Evolutionary conservation across 1,140 invertebrate genomes (phyloP).

Genomic region (Aporrectodea caliginosa): DNA sequence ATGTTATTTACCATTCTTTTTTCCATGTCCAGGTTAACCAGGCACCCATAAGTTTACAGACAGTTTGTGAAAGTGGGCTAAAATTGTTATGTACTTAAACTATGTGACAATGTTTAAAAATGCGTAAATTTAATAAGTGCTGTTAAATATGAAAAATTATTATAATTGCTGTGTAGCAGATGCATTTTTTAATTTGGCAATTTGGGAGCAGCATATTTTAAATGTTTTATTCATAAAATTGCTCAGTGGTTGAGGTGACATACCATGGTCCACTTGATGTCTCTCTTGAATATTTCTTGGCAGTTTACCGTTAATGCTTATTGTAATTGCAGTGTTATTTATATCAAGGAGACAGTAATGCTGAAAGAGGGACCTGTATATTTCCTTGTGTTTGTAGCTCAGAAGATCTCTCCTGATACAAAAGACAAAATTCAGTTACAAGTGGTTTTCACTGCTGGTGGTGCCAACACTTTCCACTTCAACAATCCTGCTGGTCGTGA

Average conservation of each 20-base stretch:
- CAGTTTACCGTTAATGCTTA: not conserved
- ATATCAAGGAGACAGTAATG: not conserved
- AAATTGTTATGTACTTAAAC: no score
- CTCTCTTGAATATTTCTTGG: not conserved
- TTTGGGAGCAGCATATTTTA: not conserved
- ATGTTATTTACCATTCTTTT: no score
- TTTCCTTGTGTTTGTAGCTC: conserved; percentile 63
- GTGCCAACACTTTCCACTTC: conserved; percentile 96
- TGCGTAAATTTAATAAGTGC: no score
- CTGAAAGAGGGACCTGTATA: not conserved
- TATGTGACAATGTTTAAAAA: no score
- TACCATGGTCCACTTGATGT: not conserved
- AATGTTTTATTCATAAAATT: not conserved
- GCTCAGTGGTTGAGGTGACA: not conserved
- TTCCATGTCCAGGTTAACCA: no score
- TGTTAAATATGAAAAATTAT: no score
- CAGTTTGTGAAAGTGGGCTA: no score
- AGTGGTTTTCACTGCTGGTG: conserved; percentile 87
- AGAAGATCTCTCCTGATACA: conserved; percentile 97
- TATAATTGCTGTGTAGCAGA: no score
- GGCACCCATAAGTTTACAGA: no score
- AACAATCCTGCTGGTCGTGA: conserved; percentile 77
- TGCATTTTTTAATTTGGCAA: no score
- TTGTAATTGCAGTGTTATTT: not conserved
- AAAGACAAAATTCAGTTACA: conserved; percentile 99